Conservation (phyloP, 2,888 invertebrate genomes). For the Heliconius ethilla region DNA sequence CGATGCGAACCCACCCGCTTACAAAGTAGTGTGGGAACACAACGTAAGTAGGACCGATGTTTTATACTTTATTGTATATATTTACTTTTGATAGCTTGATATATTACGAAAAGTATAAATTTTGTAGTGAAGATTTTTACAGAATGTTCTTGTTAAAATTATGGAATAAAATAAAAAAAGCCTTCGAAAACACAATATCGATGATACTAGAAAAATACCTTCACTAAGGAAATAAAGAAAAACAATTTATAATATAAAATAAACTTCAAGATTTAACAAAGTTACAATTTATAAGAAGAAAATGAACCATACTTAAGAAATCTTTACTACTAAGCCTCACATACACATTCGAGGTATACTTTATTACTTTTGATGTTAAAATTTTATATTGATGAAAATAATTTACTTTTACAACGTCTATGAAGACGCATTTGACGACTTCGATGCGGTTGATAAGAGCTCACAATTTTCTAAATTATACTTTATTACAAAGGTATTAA, state of each 20-base stretch:
- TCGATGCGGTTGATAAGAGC: conserved; percentile 38
- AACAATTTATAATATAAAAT: no score
- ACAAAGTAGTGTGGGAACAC: conserved; percentile 80
- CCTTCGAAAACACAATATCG: not conserved
- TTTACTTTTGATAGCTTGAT: conserved; percentile 20
- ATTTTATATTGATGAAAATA: conserved; percentile 40
- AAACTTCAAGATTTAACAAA: no score
- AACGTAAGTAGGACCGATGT: conserved; percentile 64
- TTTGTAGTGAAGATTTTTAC: not conserved
- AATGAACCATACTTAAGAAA: not conserved
- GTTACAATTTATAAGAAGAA: not conserved
- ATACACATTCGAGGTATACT: not conserved
- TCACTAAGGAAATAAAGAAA: no score
- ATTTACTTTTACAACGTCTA: conserved; percentile 41
- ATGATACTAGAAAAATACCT: not conserved
- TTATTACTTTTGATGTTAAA: conserved; percentile 27
- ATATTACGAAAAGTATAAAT: not conserved
- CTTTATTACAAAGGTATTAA: conserved; percentile 2
- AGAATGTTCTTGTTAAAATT: no score
- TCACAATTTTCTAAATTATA: conserved; percentile 17
- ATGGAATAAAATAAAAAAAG: no score
- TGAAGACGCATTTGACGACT: conserved; percentile 40
- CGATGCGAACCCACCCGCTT: conserved; percentile 77
- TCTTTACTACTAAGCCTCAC: not conserved
- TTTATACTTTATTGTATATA: conserved; percentile 33